Evolutionary conservation across 1,140 invertebrate species (phyloP).

Genomic region (Drosophila saltans): DNA sequence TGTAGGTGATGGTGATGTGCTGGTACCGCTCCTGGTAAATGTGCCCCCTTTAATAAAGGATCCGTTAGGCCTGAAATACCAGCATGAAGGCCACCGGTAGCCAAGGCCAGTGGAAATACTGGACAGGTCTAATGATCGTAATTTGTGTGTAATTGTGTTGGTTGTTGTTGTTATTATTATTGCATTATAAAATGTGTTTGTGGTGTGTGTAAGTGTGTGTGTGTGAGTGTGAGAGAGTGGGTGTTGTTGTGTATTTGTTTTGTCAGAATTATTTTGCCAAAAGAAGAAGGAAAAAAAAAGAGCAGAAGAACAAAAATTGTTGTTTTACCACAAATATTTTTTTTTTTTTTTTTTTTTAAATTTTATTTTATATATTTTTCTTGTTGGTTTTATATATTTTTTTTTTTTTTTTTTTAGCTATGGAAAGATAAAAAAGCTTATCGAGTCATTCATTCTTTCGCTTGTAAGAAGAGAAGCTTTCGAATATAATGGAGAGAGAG

Average conservation of each 20-base stretch:
- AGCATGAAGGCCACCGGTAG: slow-evolving; percentile 83
- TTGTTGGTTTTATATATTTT: background rate
- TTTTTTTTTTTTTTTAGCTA: slow-evolving; percentile 43
- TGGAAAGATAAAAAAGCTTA: slow-evolving; percentile 61
- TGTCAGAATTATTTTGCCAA: slow-evolving; percentile 44
- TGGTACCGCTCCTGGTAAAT: slow-evolving; percentile 90
- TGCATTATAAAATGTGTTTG: background rate
- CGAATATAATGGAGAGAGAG: slow-evolving; percentile 15
- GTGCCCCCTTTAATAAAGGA: slow-evolving; percentile 90
- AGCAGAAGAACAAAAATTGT: slow-evolving; percentile 77
- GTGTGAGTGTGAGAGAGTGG: slow-evolving; percentile 32
- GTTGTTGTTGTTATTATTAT: too few relatives aligned
- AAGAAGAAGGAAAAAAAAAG: slow-evolving; percentile 70
- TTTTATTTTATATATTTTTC: slow-evolving; percentile 16
- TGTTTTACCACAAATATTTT: slow-evolving; percentile 64
- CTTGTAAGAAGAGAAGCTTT: slow-evolving; percentile 40
- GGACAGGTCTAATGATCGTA: slow-evolving; percentile 78
- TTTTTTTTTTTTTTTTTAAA: slow-evolving; percentile 39
- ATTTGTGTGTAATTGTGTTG: slow-evolving; percentile 24
- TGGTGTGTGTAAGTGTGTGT: slow-evolving; percentile 22
- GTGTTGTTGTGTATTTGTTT: slow-evolving; percentile 28
- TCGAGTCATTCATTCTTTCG: slow-evolving; percentile 50
- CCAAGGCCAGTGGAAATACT: slow-evolving; percentile 83
- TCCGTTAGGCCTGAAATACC: slow-evolving; percentile 87
- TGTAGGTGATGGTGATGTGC: slow-evolving; percentile 90